These are phyloP conservation scores for Sorex maritimensis DNA, from an alignment of 2,797 vertebrate genomes.

Conservation along the genomic window DNA sequence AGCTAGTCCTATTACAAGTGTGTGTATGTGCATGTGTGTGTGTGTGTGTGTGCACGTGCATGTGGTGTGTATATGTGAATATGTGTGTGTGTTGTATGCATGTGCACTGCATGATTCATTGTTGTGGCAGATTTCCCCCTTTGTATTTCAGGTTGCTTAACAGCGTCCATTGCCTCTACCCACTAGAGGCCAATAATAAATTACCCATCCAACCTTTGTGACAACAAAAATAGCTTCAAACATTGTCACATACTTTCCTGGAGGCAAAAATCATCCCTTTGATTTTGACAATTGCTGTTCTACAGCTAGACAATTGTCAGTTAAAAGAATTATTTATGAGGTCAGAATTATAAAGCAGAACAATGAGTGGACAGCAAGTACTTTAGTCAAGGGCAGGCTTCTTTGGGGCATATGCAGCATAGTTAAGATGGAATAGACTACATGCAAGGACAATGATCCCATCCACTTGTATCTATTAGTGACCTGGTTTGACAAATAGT, in stretches of 20 bases:
- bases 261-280: not conserved
- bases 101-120: not conserved
- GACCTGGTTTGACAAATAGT: not conserved
- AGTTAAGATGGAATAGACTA: not conserved
- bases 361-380: not conserved
- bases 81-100: no score
- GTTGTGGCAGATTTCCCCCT: not conserved
- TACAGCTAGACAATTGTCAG: not conserved
- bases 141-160: not conserved
- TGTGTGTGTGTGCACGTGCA: no score
- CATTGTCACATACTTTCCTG: not conserved
- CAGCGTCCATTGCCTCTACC: not conserved
- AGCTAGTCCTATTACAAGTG: not conserved
- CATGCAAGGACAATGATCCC: not conserved
- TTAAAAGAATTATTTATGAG: not conserved
- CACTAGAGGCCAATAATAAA: not conserved
- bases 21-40: no score
- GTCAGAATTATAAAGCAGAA: not conserved
- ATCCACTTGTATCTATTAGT: not conserved
- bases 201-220: not conserved
- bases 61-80: not conserved
- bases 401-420: not conserved
- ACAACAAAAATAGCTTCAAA: not conserved
- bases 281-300: not conserved
- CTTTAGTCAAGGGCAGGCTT: not conserved